Evolutionary conservation across 1,140 invertebrate genomes (phyloP).

Genomic region (Heliothis virescens): DNA sequence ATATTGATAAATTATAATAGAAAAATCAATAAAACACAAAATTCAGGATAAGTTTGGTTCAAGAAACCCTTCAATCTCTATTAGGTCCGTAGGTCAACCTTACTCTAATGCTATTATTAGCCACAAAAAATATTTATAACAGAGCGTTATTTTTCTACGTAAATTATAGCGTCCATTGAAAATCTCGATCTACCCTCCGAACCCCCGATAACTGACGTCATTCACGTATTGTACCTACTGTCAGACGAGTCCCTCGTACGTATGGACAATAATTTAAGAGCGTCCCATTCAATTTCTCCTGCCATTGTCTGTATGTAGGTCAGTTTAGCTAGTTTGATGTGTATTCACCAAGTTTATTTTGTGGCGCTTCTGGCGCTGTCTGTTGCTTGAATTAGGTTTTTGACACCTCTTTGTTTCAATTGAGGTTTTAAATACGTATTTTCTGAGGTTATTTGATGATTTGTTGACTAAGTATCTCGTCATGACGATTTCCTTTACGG

Average conservation of each 20-base stretch:
- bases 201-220: conserved; percentile 53
- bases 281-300: conserved; percentile 59
- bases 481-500: no score
- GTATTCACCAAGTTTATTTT: conserved; percentile 44
- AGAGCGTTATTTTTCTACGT: conserved; percentile 37
- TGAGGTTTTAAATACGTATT: no score
- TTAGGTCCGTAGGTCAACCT: neutral
- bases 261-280: conserved; percentile 64
- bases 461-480: no score
- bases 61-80: no score
- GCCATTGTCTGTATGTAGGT: conserved; percentile 56
- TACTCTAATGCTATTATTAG: neutral
- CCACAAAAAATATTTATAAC: neutral
- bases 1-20: no score
- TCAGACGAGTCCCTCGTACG: conserved; percentile 54
- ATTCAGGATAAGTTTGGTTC: no score
- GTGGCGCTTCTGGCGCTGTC: neutral
- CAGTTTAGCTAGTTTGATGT: conserved; percentile 51
- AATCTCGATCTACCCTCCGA: conserved; percentile 47
- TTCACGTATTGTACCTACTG: conserved; percentile 60
- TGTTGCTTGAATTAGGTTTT: conserved; percentile 15
- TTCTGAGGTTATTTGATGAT: no score
- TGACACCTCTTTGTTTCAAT: conserved; percentile 14
- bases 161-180: conserved; percentile 44
- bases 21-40: no score